Evolutionary conservation across 1,140 invertebrate genomes (phyloP).

Genomic region (Cyclargus thomasi): DNA sequence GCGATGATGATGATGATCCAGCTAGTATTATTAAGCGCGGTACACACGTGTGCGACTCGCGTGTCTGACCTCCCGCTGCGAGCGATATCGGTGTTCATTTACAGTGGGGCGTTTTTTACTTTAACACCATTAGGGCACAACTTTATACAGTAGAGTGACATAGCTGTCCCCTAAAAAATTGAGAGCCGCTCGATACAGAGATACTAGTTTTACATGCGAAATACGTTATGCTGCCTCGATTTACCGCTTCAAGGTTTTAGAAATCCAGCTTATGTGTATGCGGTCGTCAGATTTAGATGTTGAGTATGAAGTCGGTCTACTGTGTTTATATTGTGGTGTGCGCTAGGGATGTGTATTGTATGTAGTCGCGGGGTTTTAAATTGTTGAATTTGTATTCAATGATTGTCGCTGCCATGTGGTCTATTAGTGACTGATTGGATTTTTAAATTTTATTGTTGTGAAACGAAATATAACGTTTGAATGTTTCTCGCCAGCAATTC

Average conservation of each 20-base stretch:
- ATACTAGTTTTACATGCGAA: no score
- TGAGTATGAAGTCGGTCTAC: no score
- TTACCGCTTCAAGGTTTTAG: no score
- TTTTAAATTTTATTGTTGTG: background rate
- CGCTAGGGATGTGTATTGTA: background rate
- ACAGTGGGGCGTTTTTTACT: background rate
- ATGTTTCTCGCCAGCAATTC: background rate
- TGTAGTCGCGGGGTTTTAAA: background rate
- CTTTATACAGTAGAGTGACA: background rate
- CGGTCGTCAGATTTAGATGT: no score
- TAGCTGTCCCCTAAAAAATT: background rate
- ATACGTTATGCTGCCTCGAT: no score
- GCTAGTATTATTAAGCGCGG: background rate
- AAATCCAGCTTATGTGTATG: no score
- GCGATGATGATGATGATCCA: background rate
- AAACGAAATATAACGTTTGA: background rate
- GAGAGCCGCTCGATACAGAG: background rate
- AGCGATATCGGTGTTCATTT: background rate
- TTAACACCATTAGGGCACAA: background rate
- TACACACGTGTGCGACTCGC: conserved; percentile 6
- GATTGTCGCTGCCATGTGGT: background rate
- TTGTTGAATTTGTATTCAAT: background rate
- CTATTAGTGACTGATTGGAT: background rate
- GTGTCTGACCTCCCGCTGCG: conserved; percentile 9
- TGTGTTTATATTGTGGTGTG: background rate